Conservation (phyloP, 2,113 vertebrate genomes). For the Castor canadensis region DNA sequence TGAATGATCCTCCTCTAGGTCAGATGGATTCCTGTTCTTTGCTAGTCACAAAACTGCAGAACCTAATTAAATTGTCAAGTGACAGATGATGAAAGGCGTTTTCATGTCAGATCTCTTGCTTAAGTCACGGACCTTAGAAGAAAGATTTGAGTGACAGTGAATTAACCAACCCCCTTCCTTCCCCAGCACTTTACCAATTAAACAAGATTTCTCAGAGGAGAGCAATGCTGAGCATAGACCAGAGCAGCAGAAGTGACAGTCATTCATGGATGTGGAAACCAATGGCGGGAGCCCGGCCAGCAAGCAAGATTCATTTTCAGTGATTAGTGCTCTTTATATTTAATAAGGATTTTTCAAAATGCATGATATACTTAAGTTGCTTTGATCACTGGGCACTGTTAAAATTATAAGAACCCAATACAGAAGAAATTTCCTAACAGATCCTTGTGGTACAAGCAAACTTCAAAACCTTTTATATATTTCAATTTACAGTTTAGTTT, state of each 20-base stretch:
- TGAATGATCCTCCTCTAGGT: background rate
- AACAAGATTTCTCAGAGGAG: background rate
- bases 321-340: background rate
- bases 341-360: conserved; percentile 1
- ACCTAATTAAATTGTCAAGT: conserved; percentile 61
- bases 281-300: background rate
- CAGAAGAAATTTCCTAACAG: conserved; percentile 13
- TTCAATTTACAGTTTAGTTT: conserved; percentile 12
- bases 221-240: background rate
- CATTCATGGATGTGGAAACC: background rate
- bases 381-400: background rate
- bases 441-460: background rate
- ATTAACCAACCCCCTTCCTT: background rate
- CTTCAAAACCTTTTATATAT: background rate
- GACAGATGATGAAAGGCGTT: conserved; percentile 45
- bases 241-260: background rate
- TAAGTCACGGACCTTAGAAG: background rate
- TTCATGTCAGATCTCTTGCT: background rate
- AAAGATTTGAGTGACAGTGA: background rate
- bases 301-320: background rate
- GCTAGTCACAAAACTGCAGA: background rate
- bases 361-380: background rate
- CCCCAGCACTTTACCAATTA: background rate
- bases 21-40: background rate
- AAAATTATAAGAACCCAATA: background rate